Evolutionary conservation across 92 coral and sea anemone genomes (phyloP).

Genomic region (Umimayanthus kanabou): DNA sequence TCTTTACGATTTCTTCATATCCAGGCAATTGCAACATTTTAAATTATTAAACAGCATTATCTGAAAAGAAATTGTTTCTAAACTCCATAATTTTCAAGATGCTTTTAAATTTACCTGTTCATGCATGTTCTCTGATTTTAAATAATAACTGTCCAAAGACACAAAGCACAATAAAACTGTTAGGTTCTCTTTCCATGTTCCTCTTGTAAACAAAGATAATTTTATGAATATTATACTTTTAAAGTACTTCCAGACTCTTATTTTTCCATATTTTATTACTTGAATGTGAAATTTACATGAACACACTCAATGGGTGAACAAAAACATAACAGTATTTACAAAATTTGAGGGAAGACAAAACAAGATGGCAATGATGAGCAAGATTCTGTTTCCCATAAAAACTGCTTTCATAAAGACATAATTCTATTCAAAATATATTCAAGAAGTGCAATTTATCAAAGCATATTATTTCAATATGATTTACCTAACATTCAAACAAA

Average conservation of each 20-base stretch:
- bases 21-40: neutral
- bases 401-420: too few species aligned
- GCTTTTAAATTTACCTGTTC: neutral
- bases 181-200: neutral
- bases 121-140: neutral
- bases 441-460: neutral
- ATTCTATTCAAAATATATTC: neutral
- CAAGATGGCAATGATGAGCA: neutral
- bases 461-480: neutral
- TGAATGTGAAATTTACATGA: constrained; percentile 1
- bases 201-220: neutral
- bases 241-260: neutral
- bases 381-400: neutral
- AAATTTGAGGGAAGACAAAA: neutral
- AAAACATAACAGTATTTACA: neutral
- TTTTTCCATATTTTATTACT: neutral
- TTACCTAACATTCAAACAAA: constrained; percentile 17
- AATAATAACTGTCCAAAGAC: neutral
- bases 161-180: too few species aligned
- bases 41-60: constrained; percentile 9
- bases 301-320: neutral
- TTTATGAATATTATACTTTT: too few species aligned
- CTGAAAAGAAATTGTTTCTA: neutral
- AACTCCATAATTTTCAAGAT: neutral
- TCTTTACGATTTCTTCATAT: neutral